Evolutionary conservation across 2,113 vertebrate species (phyloP), one percentile per base, ranked within the genome.

Genomic region (Prionailurus viverrinus): DNA sequence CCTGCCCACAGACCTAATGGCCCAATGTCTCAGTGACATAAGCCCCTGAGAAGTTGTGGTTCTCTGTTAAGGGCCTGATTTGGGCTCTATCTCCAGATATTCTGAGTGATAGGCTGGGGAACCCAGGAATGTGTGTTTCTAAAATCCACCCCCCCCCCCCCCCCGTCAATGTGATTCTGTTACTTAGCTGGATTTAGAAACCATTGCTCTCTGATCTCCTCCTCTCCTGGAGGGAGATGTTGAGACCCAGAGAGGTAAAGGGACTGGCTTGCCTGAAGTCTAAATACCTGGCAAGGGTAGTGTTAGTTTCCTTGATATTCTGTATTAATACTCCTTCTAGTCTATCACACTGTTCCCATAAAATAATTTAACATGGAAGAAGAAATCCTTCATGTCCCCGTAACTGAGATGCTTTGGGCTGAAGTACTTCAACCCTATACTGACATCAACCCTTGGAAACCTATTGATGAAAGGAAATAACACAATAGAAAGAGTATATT

Each of bases 401-500:
- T 94, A 68, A 65, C 65, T 94, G 88, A 85, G 71, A 74, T 91
- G 51, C 41, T 95, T 78, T 92, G 71, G 89, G 69, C 51, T 73
- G 53, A 66, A 69, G 12, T 23, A 41, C 94, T 88, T 82, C 76
- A 61, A 63, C 23, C 92, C 33, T 80, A 78, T 7, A 29, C n/a
- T 82, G 88, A 94, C 74, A 25, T 41, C 21, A 25, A 51, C 33
- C 25, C 91, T 96, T 96, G 90, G 94, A 97, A 94, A 94, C 9
- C 68, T 78, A 61, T 33, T 91, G 95, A 98, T 97, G 82, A 97
- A 96, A 97, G 82, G 65, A 89, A 87, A 69, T 84, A 21, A 21
- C 1, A 15, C 29, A 45, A 68, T 39, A 19, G 68, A 53, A 97
- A 96, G 48, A 86, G 29, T 65, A 41, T 94, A 94, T 94, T 97